Evolutionary conservation across 2,797 vertebrate species (phyloP).

Genomic region (Siniperca obscura): DNA sequence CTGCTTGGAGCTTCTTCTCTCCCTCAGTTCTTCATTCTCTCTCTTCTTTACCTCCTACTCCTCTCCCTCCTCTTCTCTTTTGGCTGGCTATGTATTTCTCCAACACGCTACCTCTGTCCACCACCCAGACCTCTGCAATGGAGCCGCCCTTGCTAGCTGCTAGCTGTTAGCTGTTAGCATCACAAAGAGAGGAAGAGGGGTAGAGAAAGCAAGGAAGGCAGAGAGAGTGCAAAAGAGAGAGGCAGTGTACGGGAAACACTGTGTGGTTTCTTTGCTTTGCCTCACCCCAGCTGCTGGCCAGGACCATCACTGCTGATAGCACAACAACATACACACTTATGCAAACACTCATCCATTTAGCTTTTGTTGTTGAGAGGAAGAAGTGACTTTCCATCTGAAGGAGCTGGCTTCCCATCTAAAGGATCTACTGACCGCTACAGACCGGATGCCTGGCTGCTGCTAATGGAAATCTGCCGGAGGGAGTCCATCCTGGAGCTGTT

Average conservation of each 20-base stretch:
- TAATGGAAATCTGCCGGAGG: constrained; percentile 57
- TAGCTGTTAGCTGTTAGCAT: constrained; percentile 75
- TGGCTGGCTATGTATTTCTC: constrained; percentile 74
- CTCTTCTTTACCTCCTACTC: constrained; percentile 65
- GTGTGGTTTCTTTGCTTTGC: constrained; percentile 49
- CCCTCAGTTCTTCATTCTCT: constrained; percentile 67
- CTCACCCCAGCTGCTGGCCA: constrained; percentile 53
- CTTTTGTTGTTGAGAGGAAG: constrained; percentile 40
- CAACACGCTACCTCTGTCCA: constrained; percentile 73
- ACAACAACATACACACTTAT: constrained; percentile 43
- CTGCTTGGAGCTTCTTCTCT: constrained; percentile 41
- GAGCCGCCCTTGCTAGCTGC: constrained; percentile 70
- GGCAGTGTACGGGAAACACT: constrained; percentile 38
- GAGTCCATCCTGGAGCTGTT: constrained; percentile 39
- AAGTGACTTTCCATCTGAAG: constrained; percentile 56
- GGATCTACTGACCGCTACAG: constrained; percentile 49
- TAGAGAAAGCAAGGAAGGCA: constrained; percentile 26
- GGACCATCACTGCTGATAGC: constrained; percentile 46
- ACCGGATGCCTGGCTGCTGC: constrained; percentile 54
- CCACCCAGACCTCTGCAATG: constrained; percentile 72
- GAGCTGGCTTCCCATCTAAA: constrained; percentile 52
- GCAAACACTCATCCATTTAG: constrained; percentile 44
- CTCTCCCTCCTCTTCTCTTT: constrained; percentile 51
- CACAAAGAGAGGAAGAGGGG: constrained; percentile 58
- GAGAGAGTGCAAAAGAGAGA: constrained; percentile 27